Base-by-base conservation (phyloP, 1,140 invertebrate genomes). In the Zaprionus capensis region DNA sequence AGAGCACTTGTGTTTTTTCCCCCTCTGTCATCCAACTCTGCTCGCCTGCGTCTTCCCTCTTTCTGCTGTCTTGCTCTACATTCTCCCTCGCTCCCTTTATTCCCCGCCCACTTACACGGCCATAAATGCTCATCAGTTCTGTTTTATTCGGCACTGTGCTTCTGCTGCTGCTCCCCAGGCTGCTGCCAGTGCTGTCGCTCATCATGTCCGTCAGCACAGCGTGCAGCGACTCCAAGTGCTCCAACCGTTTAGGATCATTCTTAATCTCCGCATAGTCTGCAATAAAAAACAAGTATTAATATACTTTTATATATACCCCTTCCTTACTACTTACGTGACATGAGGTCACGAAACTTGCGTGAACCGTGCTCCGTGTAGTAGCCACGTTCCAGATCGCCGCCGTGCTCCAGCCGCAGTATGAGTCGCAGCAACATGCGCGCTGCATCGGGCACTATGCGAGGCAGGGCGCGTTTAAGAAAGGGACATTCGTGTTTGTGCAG, bases 41-140 rank as follows among this genome's bases (percentile, higher is more conserved):
- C 38, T 15, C 38, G 12, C 38, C 2, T 15, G 5, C 38, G 12
- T 49, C 28, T 34, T 9, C 9, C 9, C 28, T 31, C 6, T 31
- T 31, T 31, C 7, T 9, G 6, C 28, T 31, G n/a, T 20, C 3
- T 51, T 12, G 0, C 46, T 51, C 9, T n/a, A n/a, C 3, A n/a
- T 22, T 51, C 46, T 51, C 3, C 20, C 46, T 17, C 9, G 3
- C 46, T 17, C 9, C 1, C 46, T 5, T 26, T 34, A 24, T 24
- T 56, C 14, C 14, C 1, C n/a, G 17, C 4, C 5, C 51, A 85
- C 94, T 94, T 94, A 96, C 96, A 83, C 96, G 94, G 58, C 97
- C 97, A 94, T 96, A 98, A 69, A 97, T 95, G 73, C 95, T 96
- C 92, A 97, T 94, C 5, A 97, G 93, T 92, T 97, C 96, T n/a